Conservation (phyloP, 1,140 invertebrate genomes). For the Calosoma granatense region DNA sequence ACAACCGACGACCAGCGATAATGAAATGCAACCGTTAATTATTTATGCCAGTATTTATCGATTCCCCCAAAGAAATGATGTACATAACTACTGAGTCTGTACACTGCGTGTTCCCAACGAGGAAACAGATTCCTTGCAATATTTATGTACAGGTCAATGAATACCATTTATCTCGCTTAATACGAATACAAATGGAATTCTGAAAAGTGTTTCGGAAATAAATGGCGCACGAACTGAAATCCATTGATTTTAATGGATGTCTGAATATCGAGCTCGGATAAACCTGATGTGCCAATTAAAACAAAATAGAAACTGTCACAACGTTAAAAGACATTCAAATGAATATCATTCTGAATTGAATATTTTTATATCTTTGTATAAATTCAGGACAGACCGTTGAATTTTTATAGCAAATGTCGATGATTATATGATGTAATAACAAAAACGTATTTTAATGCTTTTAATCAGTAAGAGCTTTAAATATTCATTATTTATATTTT, state of each 20-base stretch:
- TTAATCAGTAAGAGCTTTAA: no score
- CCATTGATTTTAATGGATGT: background rate
- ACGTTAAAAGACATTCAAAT: background rate
- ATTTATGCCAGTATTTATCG: no score
- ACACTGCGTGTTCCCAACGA: background rate
- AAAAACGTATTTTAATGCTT: no score
- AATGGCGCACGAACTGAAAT: background rate
- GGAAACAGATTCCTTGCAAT: no score
- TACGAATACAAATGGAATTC: constrained; percentile 5
- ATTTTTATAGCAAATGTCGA: no score
- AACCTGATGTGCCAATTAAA: background rate
- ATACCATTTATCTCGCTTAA: constrained; percentile 1
- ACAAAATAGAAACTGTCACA: background rate
- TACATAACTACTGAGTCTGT: no score
- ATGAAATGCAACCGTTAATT: background rate
- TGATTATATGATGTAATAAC: no score
- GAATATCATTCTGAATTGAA: background rate
- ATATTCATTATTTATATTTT: no score
- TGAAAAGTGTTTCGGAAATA: background rate
- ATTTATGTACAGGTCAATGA: constrained; percentile 5
- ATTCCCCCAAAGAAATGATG: background rate
- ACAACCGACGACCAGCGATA: background rate
- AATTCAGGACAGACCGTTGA: no score
- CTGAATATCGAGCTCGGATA: background rate
- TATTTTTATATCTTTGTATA: background rate